Evolutionary conservation across 2,113 vertebrate species (phyloP), one percentile per base, ranked within the genome.

Genomic region (Sylvilagus bachmani): DNA sequence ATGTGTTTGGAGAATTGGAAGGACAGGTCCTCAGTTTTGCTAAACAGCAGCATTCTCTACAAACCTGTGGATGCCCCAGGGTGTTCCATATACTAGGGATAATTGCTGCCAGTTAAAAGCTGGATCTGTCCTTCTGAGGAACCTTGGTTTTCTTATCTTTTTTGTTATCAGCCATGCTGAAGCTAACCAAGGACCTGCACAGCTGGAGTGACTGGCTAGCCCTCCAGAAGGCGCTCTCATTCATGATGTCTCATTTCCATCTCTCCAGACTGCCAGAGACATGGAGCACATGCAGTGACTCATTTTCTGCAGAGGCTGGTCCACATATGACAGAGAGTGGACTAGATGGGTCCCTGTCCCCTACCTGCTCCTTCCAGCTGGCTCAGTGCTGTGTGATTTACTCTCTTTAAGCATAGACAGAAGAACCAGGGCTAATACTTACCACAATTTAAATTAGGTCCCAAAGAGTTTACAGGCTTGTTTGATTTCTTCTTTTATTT

Each of bases 31-130:
- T 88, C 1, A 25, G 17, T 14, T 93, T 88, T 73, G 75, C 22
- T 53, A 36, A 75, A 55, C 81, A 69, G 4, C 13, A 61, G 12
- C 75, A 8, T 36, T 78, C 22, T 51, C 51, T 13, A 19, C 29
- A 77, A 66, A 83, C 22, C 25, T 38, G 27, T 16, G 19, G 62
- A 44, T 62, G 6, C 6, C 36, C 55, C n/a, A 67, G 31, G 49
- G 31, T 5, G 22, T 58, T 4, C 3, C 2, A 44, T 69, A 1
- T 21, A 38, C 31, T 87, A 31, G 27, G n/a, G 10, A 0, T 0
- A 29, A 5, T 81, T 3, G 5, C 44, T 81, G 79, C 44, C 17
- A 19, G 3, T 85, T 11, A 44, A 71, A n/a, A 58, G 51, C 51
- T n/a, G 16, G 6, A 6, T 51, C 31, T 1, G 0, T 55, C 55